These are phyloP conservation scores for Anodontia alba DNA, from an alignment of 2,888 invertebrate genomes.

Conservation along the genomic window DNA sequence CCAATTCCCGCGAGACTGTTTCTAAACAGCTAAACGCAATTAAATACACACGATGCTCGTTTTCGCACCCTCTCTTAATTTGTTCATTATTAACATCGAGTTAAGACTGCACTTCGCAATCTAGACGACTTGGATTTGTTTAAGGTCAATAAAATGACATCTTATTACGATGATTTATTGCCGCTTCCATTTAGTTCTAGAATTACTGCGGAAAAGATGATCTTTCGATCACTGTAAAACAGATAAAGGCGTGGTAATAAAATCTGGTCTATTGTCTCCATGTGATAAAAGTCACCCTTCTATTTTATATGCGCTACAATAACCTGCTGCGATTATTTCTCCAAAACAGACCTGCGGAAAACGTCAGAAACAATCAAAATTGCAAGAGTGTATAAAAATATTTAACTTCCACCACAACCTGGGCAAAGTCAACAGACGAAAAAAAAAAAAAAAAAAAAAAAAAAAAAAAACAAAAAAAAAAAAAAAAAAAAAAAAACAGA, in stretches of 20 bases:
- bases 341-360: no score
- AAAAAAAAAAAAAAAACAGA: no score
- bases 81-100: background rate
- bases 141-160: constrained; percentile 6
- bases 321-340: no score
- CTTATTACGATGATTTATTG: background rate
- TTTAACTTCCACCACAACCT: no score
- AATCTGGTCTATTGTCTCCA: background rate
- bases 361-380: no score
- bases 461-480: no score
- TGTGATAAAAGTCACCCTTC: no score
- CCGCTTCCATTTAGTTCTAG: background rate
- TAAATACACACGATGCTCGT: background rate
- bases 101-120: background rate
- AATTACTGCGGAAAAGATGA: background rate
- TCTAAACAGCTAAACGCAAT: background rate
- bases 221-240: background rate
- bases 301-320: no score
- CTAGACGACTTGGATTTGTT: background rate
- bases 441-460: no score
- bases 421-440: no score
- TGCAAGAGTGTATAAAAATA: no score
- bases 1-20: constrained; percentile 45
- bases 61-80: constrained; percentile 19
- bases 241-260: constrained; percentile 1